Conservation (phyloP, 2,888 invertebrate species). For the Drosophila helvetica region DNA sequence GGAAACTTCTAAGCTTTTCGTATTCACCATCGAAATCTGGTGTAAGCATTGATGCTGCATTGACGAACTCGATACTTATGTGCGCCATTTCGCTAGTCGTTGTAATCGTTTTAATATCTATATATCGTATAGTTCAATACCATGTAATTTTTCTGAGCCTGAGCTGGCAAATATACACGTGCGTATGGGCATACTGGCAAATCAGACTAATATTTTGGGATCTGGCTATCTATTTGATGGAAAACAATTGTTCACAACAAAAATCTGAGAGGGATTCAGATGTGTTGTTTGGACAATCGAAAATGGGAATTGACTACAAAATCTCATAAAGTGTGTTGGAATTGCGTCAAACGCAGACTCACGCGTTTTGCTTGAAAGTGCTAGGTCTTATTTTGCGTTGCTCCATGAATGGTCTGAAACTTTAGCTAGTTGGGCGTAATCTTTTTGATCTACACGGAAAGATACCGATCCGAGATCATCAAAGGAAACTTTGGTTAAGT, state of each 20-base stretch:
- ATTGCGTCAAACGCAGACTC: constrained; percentile 88
- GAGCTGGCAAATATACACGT: constrained; percentile 88
- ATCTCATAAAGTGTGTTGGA: constrained; percentile 85
- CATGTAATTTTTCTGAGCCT: constrained; percentile 89
- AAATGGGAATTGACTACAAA: constrained; percentile 85
- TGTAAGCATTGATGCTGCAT: no score
- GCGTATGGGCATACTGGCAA: constrained; percentile 86
- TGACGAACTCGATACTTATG: no score
- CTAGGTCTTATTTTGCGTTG: constrained; percentile 91
- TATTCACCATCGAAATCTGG: no score
- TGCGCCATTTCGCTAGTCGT: no score
- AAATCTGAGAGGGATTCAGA: constrained; percentile 85
- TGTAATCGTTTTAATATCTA: no score
- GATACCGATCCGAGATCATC: constrained; percentile 79
- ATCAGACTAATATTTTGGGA: constrained; percentile 85
- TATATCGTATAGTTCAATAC: constrained; percentile 90
- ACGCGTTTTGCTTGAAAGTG: constrained; percentile 89
- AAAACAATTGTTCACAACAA: constrained; percentile 87
- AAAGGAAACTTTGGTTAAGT: constrained; percentile 92
- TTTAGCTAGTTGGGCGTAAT: constrained; percentile 89
- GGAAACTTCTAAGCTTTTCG: no score
- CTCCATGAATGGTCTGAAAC: constrained; percentile 85
- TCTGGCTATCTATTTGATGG: constrained; percentile 91
- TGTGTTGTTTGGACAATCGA: constrained; percentile 84
- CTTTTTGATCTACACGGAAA: constrained; percentile 89